Percentiles rank a stretch among this genome's conserved stretches.
Conservation (phyloP, 2,113 vertebrate genomes). For the Meleagris gallopavo region DNA sequence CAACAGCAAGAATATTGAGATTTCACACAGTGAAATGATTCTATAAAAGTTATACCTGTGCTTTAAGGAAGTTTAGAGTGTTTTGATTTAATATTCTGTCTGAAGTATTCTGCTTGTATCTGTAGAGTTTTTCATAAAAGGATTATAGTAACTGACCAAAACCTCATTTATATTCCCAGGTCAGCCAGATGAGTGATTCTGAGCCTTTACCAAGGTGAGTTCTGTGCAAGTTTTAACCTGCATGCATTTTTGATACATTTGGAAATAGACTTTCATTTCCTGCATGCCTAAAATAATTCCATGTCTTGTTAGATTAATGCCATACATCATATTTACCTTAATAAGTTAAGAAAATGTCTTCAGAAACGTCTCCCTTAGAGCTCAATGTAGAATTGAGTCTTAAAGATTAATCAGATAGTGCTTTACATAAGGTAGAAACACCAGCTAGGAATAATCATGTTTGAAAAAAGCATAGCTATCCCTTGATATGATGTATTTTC, state of each 20-base stretch:
- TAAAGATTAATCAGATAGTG: conserved; percentile 41
- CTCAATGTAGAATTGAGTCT: conserved; percentile 5
- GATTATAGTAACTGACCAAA: conserved; percentile 14
- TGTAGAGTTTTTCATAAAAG: not conserved
- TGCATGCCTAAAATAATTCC: conserved; percentile 42
- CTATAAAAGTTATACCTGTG: not conserved
- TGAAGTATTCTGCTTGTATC: not conserved
- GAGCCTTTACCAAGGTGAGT: conserved; percentile 9
- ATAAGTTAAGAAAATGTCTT: conserved; percentile 48
- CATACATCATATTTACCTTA: conserved; percentile 56
- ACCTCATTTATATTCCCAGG: conserved; percentile 32
- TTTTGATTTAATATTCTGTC: not conserved
- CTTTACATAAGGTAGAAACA: not conserved
- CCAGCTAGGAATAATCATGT: not conserved
- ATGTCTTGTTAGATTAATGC: conserved; percentile 54
- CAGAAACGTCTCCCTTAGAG: conserved; percentile 12
- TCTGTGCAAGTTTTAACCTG: conserved; percentile 56
- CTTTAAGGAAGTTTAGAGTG: not conserved
- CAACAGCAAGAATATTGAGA: not conserved
- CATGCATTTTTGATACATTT: conserved; percentile 64
- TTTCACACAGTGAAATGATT: not conserved
- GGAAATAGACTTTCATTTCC: conserved; percentile 61
- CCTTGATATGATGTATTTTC: not conserved
- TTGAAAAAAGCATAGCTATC: not conserved
- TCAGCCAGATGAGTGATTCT: conserved; percentile 27